Evolutionary conservation across 2,888 invertebrate genomes (phyloP), one percentile per base, ranked within the genome.

Genomic region (Toxonevra muliebris): DNA sequence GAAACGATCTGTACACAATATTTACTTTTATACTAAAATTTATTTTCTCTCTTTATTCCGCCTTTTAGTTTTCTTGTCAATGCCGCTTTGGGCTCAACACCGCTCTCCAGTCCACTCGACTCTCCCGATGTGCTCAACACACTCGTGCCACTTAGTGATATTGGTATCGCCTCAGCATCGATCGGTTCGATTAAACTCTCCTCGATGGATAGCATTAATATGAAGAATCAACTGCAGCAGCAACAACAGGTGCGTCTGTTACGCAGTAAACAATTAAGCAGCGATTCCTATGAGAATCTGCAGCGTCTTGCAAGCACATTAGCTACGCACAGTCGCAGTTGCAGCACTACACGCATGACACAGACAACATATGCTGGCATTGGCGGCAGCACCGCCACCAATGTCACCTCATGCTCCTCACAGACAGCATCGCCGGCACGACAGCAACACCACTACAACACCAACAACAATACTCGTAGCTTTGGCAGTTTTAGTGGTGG

Each of bases 81-180:
- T 86, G 92, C 93, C 75, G 92, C 92, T 81, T 88, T 91, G 75
- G 93, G 93, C 61, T 89, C 89, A 73, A 93, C 93, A 62, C 91
- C 93, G 7, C 87, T 92, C 69, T 93, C 92, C 74, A 93, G 93
- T 71, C 94, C 94, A n/a, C 86, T 93, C 82, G 94, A 94, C 84
- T 93, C 93, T 13, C 92, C 93, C 20, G 93, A 93, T 77, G 91
- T 86, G 42, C 78, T 89, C 65, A 82, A 88, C 58, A 85, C 84
- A 7, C 70, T 85, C 70, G 83, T 86, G 70, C 85, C 85, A 43
- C 74, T 85, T 2, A 81, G 84, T 73, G 86, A 86, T 62, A 83
- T 86, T 68, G 85, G 85, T 12, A 79, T 84, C 61, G 82, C 84
- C 30, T 81, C 85, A 48, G 80, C 84, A 41, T 86, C 85, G 15